These are phyloP conservation scores for Limnephilus marmoratus DNA, from an alignment of 2,888 invertebrate species.

Conservation along the genomic window DNA sequence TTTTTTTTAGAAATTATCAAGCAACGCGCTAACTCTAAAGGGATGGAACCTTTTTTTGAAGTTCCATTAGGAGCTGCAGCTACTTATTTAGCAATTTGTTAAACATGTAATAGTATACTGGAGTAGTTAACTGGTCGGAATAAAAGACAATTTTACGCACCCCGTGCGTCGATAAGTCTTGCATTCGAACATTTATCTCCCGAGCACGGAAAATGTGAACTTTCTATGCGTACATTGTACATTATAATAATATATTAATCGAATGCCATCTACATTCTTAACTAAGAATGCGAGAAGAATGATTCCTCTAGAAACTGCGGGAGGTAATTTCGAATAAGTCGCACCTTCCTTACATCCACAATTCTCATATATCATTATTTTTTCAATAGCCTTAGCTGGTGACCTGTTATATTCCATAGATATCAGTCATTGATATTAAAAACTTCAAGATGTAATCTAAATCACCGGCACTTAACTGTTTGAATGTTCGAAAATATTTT, in stretches of 20 bases:
- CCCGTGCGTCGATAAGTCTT: neutral
- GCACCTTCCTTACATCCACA: slow-evolving; percentile 50
- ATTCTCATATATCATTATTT: slow-evolving; percentile 56
- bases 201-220: slow-evolving; percentile 15
- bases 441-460: slow-evolving; percentile 27
- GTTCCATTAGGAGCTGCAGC: neutral
- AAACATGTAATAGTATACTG: neutral
- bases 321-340: slow-evolving; percentile 63
- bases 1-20: neutral
- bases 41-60: neutral
- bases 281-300: slow-evolving; percentile 22
- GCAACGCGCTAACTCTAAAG: neutral
- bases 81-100: neutral
- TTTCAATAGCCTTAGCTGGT: slow-evolving; percentile 57
- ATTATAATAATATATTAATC: slow-evolving; percentile 20
- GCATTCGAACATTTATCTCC: slow-evolving; percentile 34
- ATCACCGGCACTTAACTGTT: slow-evolving; percentile 20
- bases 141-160: slow-evolving; percentile 33
- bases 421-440: slow-evolving; percentile 20
- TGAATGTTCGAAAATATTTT: neutral
- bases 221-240: slow-evolving; percentile 21
- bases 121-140: neutral
- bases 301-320: slow-evolving; percentile 56
- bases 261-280: slow-evolving; percentile 30
- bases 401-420: slow-evolving; percentile 18